Evolutionary conservation across 2,888 invertebrate species (phyloP), one percentile per base, ranked within the genome.

Genomic region (Drosophila quasianomalipes): DNA sequence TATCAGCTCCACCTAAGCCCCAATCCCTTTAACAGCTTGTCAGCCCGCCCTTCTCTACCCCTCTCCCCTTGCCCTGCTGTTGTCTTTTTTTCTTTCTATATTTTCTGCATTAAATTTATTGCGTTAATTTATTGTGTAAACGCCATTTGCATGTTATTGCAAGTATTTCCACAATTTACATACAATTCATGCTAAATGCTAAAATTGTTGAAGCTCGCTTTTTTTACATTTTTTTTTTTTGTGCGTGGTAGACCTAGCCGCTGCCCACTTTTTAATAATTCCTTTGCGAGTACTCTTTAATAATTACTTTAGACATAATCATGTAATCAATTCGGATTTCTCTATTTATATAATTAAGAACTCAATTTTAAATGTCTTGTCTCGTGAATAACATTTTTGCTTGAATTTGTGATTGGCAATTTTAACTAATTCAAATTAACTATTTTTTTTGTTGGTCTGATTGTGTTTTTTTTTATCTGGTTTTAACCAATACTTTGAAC

Each of bases 71-170:
- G 51, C 44, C 52, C 12, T 39, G 61, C 49, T 39, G 52, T 58
- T 69, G 52, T 55, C 54, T 63, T 53, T 74, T 68, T 58, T 73
- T 58, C 39, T 31, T 51, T 57, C 26, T 55, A 31, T 60, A 49
- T n/a, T 51, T 65, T 47, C 63, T 62, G 49, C 68, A 44, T 44
- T 70, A 70, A 89, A 90, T 92, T 92, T 92, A 91, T 90, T 88
- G 87, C 81, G 80, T 88, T 91, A 85, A 93, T 93, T 91, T 91
- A 91, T 92, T 85, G 84, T 83, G 85, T 79, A 82, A 85, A 53
- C 68, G 64, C 53, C 47, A 85, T 90, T 90, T 85, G 77, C 86
- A 81, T 87, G 83, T 77, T 79, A 85, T 78, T 83, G 74, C 78
- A 85, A 74, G 61, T 67, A 68, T 79, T 82, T 22, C 33, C 59